A percentile compares a stretch with the other conserved stretches of the same genome.
phyloP scores from a whole-genome alignment of 2,888 invertebrate species.

The Platycheirus albimanus region DNA sequence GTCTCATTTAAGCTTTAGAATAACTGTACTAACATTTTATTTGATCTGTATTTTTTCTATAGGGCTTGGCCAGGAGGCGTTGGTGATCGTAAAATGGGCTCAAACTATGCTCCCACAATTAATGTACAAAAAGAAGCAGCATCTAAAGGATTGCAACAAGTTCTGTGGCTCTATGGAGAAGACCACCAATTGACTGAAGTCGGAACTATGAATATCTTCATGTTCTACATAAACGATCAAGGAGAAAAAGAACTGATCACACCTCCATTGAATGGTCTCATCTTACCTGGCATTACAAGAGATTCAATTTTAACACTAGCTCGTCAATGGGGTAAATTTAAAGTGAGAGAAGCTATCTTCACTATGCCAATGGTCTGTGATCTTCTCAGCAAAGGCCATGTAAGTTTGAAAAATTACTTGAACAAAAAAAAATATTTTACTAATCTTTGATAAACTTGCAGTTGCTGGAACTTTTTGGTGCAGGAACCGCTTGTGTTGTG shows the following conservation, averaged over 20 bases:
- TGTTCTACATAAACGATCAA: conserved; percentile 92
- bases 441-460: conserved; percentile 82
- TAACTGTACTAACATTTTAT: background rate
- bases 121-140: conserved; percentile 91
- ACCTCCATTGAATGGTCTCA: conserved; percentile 96
- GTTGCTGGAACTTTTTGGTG: conserved; percentile 97
- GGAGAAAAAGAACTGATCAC: conserved; percentile 97
- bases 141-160: conserved; percentile 93
- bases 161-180: conserved; percentile 97
- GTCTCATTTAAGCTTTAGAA: no score
- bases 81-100: conserved; percentile 97
- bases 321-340: conserved; percentile 92
- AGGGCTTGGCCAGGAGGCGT: conserved; percentile 96
- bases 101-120: conserved; percentile 95
- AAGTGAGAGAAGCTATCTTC: conserved; percentile 90
- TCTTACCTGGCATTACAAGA: conserved; percentile 97
- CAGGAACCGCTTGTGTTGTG: conserved; percentile 98
- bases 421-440: background rate
- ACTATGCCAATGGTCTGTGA: conserved; percentile 92
- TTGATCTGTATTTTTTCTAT: conserved; percentile 17
- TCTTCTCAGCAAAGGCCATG: conserved; percentile 91
- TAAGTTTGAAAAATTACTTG: conserved; percentile 83
- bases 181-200: conserved; percentile 97
- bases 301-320: conserved; percentile 92
- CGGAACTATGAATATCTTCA: conserved; percentile 99